Percentiles rank a stretch among this genome's conserved stretches.
Evolutionary conservation across 2,113 vertebrate species (phyloP).

Genomic region (Pandion haliaetus): DNA sequence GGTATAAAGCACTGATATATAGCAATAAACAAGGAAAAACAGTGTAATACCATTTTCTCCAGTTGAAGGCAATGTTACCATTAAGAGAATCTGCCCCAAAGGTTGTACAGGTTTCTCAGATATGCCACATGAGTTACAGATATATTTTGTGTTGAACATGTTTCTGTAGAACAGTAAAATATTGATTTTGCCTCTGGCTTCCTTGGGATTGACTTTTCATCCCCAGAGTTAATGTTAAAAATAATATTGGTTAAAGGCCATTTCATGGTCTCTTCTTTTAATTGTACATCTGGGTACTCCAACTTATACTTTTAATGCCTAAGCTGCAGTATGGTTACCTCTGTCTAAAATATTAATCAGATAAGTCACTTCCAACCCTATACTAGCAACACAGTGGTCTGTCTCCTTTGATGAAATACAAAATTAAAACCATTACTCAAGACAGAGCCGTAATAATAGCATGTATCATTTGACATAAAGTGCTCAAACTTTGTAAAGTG

Average conservation of each 20-base stretch:
- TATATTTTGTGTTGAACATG: neutral
- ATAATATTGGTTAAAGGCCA: neutral
- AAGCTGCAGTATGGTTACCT: neutral
- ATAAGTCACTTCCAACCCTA: neutral
- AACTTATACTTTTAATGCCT: neutral
- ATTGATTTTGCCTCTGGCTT: neutral
- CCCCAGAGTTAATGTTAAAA: neutral
- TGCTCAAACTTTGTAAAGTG: conserved; percentile 33
- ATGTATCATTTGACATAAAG: conserved; percentile 34
- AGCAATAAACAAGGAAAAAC: neutral
- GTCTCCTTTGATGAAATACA: conserved; percentile 1
- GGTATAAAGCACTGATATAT: neutral
- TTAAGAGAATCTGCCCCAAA: neutral
- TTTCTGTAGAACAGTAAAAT: neutral
- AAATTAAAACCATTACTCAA: conserved; percentile 60
- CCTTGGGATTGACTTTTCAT: neutral
- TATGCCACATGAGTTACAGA: neutral
- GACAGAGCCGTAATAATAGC: neutral
- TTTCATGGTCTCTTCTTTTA: neutral
- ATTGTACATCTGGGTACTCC: neutral
- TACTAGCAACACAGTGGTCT: neutral
- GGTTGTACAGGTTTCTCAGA: neutral
- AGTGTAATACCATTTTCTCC: neutral
- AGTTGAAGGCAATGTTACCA: neutral
- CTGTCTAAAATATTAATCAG: conserved; percentile 16